A percentile compares a stretch with the other conserved stretches of the same genome.
phyloP scores from a whole-genome alignment of 2,888 invertebrate species.

The Chorisops tibialis region DNA sequence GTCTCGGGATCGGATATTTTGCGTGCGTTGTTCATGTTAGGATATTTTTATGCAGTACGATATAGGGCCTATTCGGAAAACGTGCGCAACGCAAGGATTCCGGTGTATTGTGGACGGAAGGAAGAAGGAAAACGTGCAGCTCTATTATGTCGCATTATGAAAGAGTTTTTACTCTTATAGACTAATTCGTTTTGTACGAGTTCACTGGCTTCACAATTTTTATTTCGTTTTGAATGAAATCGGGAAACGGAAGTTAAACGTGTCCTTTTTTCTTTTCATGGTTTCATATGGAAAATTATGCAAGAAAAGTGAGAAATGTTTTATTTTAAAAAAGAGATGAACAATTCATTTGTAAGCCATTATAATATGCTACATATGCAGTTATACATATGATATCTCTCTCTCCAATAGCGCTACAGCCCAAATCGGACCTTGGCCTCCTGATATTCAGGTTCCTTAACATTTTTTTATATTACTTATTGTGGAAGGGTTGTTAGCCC shows the following conservation, averaged over 20 bases:
- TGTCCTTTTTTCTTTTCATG: background rate
- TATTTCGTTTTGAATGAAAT: background rate
- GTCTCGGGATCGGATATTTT: background rate
- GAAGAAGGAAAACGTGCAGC: background rate
- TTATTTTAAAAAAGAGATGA: too few relatives aligned
- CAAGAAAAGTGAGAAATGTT: too few relatives aligned
- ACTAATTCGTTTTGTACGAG: background rate
- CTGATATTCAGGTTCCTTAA: too few relatives aligned
- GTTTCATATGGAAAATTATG: too few relatives aligned
- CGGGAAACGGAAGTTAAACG: constrained; percentile 4
- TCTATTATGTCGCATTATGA: background rate
- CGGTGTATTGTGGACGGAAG: too few relatives aligned
- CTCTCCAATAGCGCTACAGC: too few relatives aligned
- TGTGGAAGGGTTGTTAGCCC: too few relatives aligned
- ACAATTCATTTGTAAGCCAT: too few relatives aligned
- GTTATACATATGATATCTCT: too few relatives aligned
- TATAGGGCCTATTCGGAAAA: constrained; percentile 5
- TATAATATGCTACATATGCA: too few relatives aligned
- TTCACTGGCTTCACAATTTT: background rate
- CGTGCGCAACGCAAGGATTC: constrained; percentile 3
- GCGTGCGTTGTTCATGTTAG: constrained; percentile 17
- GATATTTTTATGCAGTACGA: constrained; percentile 6
- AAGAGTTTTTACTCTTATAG: background rate
- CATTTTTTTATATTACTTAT: too few relatives aligned
- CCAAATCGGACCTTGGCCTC: too few relatives aligned